phyloP scores from a whole-genome alignment of 1,140 invertebrate species.

The Macrotrachela quadricornifera region DNA sequence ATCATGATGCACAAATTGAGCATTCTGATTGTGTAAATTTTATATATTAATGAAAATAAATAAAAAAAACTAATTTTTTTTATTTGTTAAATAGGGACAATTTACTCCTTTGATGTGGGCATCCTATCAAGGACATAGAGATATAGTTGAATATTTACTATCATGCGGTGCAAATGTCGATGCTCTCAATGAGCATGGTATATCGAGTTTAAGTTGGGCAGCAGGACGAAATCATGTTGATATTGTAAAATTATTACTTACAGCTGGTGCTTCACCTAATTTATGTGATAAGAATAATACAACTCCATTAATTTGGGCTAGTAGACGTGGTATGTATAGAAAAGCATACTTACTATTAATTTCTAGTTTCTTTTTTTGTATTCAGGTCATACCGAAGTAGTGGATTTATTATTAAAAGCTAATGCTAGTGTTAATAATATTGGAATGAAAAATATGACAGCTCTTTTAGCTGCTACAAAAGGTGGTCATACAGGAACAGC shows the following conservation, averaged over 20 bases:
- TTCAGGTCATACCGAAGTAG: too few species aligned
- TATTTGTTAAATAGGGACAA: too few species aligned
- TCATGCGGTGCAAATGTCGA: constrained; percentile 74
- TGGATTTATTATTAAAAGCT: not conserved
- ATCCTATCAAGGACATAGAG: constrained; percentile 64
- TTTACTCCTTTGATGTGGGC: constrained; percentile 97
- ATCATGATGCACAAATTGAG: constrained; percentile 63
- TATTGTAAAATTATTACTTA: constrained; percentile 56
- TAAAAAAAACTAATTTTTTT: too few species aligned
- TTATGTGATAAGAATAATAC: too few species aligned
- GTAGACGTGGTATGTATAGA: too few species aligned
- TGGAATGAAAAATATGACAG: constrained; percentile 70
- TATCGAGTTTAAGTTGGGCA: constrained; percentile 61
- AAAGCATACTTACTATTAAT: too few species aligned
- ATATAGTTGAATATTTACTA: constrained; percentile 55
- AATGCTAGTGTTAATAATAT: not conserved
- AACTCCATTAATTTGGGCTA: too few species aligned
- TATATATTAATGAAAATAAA: too few species aligned
- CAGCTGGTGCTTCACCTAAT: too few species aligned
- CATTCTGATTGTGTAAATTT: constrained; percentile 69
- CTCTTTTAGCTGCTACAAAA: constrained; percentile 61
- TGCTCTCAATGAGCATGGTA: constrained; percentile 47
- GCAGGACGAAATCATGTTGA: constrained; percentile 64
- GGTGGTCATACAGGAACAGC: constrained; percentile 75
- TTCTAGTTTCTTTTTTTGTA: too few species aligned